Evolutionary conservation across 2,797 vertebrate species (phyloP), one percentile per base, ranked within the genome.

Genomic region (Sphaeramia orbicularis): DNA sequence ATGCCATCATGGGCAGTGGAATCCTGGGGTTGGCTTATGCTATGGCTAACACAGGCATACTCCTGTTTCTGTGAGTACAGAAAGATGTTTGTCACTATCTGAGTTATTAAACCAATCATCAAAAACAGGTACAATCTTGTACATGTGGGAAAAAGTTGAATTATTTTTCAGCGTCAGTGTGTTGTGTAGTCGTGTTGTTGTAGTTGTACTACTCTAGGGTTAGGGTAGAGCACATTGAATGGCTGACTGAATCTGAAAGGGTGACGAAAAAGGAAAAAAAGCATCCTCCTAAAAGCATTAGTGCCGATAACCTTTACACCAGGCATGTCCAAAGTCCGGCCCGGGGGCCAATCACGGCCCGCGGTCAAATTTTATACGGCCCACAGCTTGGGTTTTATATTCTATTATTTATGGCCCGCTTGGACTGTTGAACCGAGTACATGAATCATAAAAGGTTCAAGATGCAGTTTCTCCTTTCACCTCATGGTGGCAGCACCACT

Each of bases 1-100:
- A 99, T 1, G 98, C 98, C 66, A 99, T 99, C 79, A 99, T 99
- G 98, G 98, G 97, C 86, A 99, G 98, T 7, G 98, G 97, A 56
- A 99, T 99, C 90, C 93, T 99, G 85, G 98, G 97, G 52, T 90
- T 99, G 81, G 96, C 98, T 18, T 99, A 98, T 1, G 98, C 97
- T 79, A 99, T 99, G 98, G 98, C 97, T 71, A 99, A 99, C 88
- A 99, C 98, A 0, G 98, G 97, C 81, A 95, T 99, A 68, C 81
- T 99, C 76, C 96, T 99, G 45, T 98, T 99, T 89, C 89, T 96
- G 97, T 99, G 91, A 97, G 97, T 96, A 79, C 63, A 62, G 32
- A 11, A n/a, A 11, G 16, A 11, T 11, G 14, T 18, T 54, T 4
- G 35, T 45, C 18, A 47, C 0, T 12, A 6, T 27, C 24, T 27